Conservation (phyloP, 2,797 vertebrate genomes). For the Pelochelys cantorii region DNA sequence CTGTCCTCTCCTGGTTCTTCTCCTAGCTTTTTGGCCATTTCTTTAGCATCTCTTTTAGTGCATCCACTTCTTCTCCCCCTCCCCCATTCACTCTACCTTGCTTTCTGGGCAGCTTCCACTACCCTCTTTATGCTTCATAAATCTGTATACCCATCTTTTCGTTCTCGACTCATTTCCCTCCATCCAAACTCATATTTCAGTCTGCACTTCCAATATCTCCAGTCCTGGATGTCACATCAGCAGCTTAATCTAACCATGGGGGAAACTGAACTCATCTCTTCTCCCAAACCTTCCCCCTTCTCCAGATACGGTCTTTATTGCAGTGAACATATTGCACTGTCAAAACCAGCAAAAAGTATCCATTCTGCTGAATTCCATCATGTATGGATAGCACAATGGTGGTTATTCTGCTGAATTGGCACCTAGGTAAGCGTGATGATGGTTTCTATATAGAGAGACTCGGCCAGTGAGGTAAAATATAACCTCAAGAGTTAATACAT, state of each 20-base stretch:
- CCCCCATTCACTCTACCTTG: not conserved
- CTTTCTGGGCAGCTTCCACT: not conserved
- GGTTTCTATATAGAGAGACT: not conserved
- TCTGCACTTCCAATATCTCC: not conserved
- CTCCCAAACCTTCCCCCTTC: not conserved
- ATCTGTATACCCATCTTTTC: not conserved
- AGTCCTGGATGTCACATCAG: accelerated
- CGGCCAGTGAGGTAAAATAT: not conserved
- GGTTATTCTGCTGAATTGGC: not conserved
- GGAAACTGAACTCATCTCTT: not conserved
- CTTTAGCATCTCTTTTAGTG: accelerated
- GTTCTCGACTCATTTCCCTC: accelerated
- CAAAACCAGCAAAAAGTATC: not conserved
- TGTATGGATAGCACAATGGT: not conserved
- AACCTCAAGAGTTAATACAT: not conserved
- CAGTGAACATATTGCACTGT: accelerated
- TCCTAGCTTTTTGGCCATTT: not conserved
- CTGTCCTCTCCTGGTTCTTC: not conserved
- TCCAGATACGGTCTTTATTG: not conserved
- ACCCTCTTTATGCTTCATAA: not conserved
- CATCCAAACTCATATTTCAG: accelerated
- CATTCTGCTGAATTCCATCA: not conserved
- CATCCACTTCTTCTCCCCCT: not conserved
- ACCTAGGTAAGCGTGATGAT: accelerated
- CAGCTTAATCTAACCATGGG: not conserved